phyloP scores from a whole-genome alignment of 2,797 vertebrate genomes.

The Tragopan temminckii region DNA sequence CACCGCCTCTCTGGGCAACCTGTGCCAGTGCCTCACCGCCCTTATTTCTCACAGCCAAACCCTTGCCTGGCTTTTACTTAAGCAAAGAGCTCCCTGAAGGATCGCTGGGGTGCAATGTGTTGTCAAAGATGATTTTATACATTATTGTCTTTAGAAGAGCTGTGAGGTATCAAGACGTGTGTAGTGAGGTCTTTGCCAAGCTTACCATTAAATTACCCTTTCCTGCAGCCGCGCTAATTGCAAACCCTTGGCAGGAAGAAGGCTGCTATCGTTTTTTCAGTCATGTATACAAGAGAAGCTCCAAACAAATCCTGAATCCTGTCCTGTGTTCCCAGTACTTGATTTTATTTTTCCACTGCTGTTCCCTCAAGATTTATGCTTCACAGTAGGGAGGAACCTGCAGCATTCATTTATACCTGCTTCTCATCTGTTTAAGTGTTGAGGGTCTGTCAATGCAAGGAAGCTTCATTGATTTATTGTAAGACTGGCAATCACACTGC shows the following conservation, averaged over 20 bases:
- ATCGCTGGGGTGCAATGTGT: accelerated
- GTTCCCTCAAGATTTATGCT: slow-evolving; percentile 30
- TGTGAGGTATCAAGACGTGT: not conserved
- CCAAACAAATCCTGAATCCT: slow-evolving; percentile 13
- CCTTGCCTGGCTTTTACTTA: not conserved
- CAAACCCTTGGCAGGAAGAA: not conserved
- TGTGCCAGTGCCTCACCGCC: too few species aligned
- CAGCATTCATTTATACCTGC: slow-evolving; percentile 14
- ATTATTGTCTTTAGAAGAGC: not conserved
- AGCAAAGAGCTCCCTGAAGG: not conserved
- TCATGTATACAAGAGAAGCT: not conserved
- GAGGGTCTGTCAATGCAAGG: slow-evolving; percentile 28
- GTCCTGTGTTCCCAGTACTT: slow-evolving; percentile 10
- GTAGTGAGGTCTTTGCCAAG: not conserved
- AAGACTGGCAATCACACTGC: not conserved
- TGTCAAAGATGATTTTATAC: not conserved
- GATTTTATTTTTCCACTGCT: not conserved
- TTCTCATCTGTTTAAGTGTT: slow-evolving; percentile 25
- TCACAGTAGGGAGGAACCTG: slow-evolving; percentile 13
- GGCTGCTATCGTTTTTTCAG: not conserved
- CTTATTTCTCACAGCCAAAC: too few species aligned
- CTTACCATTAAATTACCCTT: not conserved
- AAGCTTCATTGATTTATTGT: slow-evolving; percentile 42
- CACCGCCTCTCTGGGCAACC: too few species aligned
- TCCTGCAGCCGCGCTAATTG: not conserved